These are phyloP conservation scores for Zaprionus africanus DNA, from an alignment of 1,140 invertebrate genomes.

Conservation along the genomic window DNA sequence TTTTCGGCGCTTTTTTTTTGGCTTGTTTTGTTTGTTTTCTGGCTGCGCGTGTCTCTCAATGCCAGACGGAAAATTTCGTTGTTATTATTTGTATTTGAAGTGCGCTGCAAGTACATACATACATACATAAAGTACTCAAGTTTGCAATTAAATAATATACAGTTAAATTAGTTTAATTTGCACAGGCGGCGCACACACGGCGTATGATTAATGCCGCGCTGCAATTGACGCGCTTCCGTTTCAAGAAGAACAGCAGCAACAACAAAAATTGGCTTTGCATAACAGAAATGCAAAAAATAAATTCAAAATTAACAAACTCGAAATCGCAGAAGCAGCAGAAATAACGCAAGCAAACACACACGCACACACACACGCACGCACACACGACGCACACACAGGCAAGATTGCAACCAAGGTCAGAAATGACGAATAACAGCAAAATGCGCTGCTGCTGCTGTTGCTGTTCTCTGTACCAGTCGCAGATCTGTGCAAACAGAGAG, in stretches of 20 bases:
- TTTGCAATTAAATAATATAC: slow-evolving; percentile 17
- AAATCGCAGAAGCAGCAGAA: slow-evolving; percentile 38
- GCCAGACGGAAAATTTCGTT: slow-evolving; percentile 61
- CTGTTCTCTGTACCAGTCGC: slow-evolving; percentile 66
- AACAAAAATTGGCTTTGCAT: slow-evolving; percentile 37
- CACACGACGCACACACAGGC: slow-evolving; percentile 55
- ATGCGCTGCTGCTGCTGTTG: slow-evolving; percentile 56
- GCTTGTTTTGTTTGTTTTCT: neutral
- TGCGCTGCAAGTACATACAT: neutral
- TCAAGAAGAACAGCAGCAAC: slow-evolving; percentile 4
- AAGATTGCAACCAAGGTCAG: slow-evolving; percentile 83
- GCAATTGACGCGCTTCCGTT: slow-evolving; percentile 35
- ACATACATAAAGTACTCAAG: neutral
- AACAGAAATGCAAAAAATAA: slow-evolving; percentile 65
- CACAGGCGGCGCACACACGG: slow-evolving; percentile 7
- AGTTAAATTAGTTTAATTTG: neutral
- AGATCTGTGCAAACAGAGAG: slow-evolving; percentile 58
- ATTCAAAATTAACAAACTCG: slow-evolving; percentile 53
- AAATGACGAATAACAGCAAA: slow-evolving; percentile 83
- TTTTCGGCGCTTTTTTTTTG: neutral
- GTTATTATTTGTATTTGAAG: neutral
- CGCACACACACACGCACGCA: slow-evolving; percentile 31
- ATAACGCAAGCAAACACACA: slow-evolving; percentile 29
- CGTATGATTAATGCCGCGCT: slow-evolving; percentile 60
- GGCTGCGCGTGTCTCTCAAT: slow-evolving; percentile 63